phyloP scores from a whole-genome alignment of 1,140 invertebrate species.

The Eriocheir sinensis region DNA sequence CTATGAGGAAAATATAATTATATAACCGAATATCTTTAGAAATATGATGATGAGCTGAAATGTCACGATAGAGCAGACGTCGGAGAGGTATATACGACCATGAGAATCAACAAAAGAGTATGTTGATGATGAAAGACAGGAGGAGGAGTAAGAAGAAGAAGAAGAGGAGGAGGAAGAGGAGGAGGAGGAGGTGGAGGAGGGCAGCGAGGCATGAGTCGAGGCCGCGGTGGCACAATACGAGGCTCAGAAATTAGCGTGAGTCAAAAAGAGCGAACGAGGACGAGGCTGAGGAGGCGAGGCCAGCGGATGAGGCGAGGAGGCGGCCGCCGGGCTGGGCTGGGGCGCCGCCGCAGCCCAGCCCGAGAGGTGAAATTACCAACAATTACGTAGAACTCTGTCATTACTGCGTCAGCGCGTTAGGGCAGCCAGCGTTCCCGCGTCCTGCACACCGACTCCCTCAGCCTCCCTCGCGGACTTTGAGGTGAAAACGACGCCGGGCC shows the following conservation, averaged over 20 bases:
- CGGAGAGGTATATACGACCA: background rate
- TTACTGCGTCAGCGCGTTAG: slow-evolving; percentile 67
- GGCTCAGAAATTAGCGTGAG: background rate
- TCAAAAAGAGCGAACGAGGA: background rate
- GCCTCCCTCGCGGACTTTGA: background rate
- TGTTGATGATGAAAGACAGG: background rate
- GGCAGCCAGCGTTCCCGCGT: slow-evolving; percentile 64
- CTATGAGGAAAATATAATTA: too few relatives aligned
- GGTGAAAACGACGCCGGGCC: background rate
- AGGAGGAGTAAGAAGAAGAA: background rate
- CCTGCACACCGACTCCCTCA: background rate
- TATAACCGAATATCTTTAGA: too few relatives aligned
- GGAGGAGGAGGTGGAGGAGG: background rate
- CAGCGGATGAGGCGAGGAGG: background rate
- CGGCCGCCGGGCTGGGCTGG: background rate
- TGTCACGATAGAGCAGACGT: background rate
- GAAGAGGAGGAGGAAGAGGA: background rate
- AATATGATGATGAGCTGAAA: background rate
- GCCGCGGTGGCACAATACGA: background rate
- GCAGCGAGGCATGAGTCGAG: background rate
- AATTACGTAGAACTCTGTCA: slow-evolving; percentile 58
- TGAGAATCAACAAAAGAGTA: background rate
- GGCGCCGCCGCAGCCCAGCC: slow-evolving; percentile 52
- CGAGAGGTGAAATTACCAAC: slow-evolving; percentile 63
- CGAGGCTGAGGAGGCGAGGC: slow-evolving; percentile 2